Percentiles rank a stretch among this genome's conserved stretches.
phyloP scores from a whole-genome alignment of 2,888 invertebrate genomes.

The Colletes collaris region DNA sequence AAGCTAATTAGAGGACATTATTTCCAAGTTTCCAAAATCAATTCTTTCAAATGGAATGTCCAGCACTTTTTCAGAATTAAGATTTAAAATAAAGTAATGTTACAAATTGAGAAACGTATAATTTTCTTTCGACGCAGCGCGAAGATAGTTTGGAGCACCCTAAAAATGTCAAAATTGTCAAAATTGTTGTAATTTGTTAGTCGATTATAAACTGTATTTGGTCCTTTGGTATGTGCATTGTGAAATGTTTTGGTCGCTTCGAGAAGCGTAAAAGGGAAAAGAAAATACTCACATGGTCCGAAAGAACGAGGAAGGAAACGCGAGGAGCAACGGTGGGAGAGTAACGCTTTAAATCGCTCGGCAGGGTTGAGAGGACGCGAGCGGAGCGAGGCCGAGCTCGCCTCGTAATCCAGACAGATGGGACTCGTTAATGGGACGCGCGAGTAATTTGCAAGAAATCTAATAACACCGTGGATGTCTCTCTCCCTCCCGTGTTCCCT shows the following conservation, averaged over 20 bases:
- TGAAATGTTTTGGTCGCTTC: no score
- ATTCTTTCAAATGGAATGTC: no score
- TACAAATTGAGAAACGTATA: no score
- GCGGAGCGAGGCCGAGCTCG: constrained; percentile 58
- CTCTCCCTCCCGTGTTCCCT: constrained; percentile 32
- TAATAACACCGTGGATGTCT: constrained; percentile 73
- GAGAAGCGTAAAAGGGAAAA: not conserved
- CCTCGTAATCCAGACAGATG: constrained; percentile 77
- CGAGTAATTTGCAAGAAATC: constrained; percentile 80
- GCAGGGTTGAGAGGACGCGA: constrained; percentile 53
- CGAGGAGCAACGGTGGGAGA: constrained; percentile 23
- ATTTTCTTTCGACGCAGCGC: no score
- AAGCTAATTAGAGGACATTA: no score
- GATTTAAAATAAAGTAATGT: no score
- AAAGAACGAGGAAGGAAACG: constrained; percentile 35
- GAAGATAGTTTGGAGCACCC: no score
- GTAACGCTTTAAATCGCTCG: constrained; percentile 61
- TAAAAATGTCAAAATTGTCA: no score
- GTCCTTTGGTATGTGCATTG: not conserved
- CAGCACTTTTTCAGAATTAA: no score
- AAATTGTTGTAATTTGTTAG: no score
- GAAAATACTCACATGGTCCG: constrained; percentile 14
- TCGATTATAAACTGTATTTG: no score
- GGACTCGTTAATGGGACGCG: constrained; percentile 78
- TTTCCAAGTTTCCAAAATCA: no score